Evolutionary conservation across 2,797 vertebrate species (phyloP).

Genomic region (Ctenosaura bakeri): DNA sequence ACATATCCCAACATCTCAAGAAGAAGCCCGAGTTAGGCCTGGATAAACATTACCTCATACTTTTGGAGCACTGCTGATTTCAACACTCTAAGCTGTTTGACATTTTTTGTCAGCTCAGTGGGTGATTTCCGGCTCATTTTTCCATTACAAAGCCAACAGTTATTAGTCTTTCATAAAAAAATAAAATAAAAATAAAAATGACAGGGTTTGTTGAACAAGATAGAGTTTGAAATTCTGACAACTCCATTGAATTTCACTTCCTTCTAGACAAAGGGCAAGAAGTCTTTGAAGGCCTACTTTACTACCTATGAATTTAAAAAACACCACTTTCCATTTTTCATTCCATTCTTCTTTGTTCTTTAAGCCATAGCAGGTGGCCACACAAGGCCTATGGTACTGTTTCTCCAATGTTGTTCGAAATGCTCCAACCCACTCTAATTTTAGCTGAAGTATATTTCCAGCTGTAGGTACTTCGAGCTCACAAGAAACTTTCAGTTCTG

Average conservation of each 20-base stretch:
- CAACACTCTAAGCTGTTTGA: slow-evolving; percentile 2
- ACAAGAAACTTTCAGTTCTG: neutral
- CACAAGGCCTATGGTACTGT: neutral
- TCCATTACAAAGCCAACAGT: slow-evolving; percentile 22
- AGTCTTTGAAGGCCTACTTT: slow-evolving; percentile 19
- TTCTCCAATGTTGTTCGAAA: neutral
- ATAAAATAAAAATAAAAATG: slow-evolving; percentile 2
- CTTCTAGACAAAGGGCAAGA: slow-evolving; percentile 19
- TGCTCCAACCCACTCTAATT: slow-evolving; percentile 10
- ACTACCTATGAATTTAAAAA: neutral
- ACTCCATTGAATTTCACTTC: slow-evolving; percentile 25
- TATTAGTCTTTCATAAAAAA: slow-evolving; percentile 16
- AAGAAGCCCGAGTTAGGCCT: slow-evolving; percentile 9
- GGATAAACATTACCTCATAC: slow-evolving; percentile 19
- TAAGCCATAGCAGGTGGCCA: slow-evolving; percentile 34
- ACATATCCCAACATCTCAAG: neutral
- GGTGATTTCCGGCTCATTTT: slow-evolving; percentile 38
- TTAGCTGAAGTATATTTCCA: slow-evolving; percentile 20
- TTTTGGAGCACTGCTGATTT: slow-evolving; percentile 4
- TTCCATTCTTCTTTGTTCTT: slow-evolving; percentile 6
- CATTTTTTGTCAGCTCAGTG: neutral
- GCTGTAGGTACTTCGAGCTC: neutral
- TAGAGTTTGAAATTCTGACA: slow-evolving; percentile 40
- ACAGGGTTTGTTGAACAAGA: neutral
- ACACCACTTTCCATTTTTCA: neutral